These are phyloP conservation scores for Allacma fusca DNA, from an alignment of 2,888 invertebrate species.

Conservation along the genomic window DNA sequence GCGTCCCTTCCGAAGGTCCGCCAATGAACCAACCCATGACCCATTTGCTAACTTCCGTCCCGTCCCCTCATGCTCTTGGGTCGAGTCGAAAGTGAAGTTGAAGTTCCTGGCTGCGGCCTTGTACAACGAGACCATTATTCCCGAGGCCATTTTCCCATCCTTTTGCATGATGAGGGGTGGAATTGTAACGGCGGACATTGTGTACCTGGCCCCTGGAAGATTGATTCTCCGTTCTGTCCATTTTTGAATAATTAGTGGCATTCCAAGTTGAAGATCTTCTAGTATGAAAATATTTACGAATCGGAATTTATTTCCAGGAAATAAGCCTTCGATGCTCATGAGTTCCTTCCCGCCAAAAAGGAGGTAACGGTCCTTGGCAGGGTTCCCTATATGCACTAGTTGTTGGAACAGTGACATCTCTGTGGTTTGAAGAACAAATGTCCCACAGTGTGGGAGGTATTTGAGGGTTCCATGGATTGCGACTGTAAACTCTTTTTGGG, in stretches of 20 bases:
- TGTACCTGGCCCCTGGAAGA: constrained; percentile 28
- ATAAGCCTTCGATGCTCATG: neutral
- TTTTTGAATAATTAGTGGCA: constrained; percentile 20
- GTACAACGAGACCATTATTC: constrained; percentile 18
- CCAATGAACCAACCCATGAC: constrained; percentile 45
- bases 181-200: constrained; percentile 19
- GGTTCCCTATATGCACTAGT: constrained; percentile 1
- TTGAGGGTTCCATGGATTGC: no score
- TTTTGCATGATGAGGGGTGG: constrained; percentile 28
- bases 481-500: no score
- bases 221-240: neutral
- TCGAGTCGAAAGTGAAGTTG: constrained; percentile 18
- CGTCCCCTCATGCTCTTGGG: neutral
- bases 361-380: constrained; percentile 28
- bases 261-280: neutral
- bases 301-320: neutral
- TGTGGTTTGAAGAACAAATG: no score
- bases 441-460: no score
- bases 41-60: constrained; percentile 38
- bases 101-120: neutral
- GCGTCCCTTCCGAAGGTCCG: constrained; percentile 25
- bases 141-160: neutral
- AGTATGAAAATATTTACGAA: neutral
- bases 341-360: constrained; percentile 3
- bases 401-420: no score